phyloP scores from a whole-genome alignment of 2,113 vertebrate species.

The Garra rufa region DNA sequence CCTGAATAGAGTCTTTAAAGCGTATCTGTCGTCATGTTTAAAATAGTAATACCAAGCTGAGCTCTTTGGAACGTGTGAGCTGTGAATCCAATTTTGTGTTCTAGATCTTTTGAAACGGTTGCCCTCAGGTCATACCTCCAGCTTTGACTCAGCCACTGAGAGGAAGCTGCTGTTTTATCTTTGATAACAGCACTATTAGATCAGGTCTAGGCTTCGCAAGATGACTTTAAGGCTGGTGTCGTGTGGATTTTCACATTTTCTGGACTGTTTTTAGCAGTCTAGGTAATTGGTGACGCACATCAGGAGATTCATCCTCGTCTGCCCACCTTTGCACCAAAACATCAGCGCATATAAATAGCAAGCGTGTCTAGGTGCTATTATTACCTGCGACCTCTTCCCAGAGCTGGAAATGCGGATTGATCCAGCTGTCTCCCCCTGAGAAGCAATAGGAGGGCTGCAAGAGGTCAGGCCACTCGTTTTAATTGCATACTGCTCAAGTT shows the following conservation, averaged over 20 bases:
- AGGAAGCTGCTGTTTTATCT: conserved; percentile 32
- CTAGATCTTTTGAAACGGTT: background rate
- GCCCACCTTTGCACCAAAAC: conserved; percentile 45
- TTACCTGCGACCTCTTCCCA: conserved; percentile 53
- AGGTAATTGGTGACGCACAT: conserved; percentile 63
- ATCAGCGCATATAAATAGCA: conserved; percentile 61
- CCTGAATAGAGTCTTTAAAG: background rate
- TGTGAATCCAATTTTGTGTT: background rate
- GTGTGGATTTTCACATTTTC: conserved; percentile 45
- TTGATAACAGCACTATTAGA: background rate
- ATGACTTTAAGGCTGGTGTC: background rate
- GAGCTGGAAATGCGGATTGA: conserved; percentile 31
- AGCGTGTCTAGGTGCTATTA: conserved; percentile 43
- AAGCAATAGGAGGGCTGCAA: conserved; percentile 14
- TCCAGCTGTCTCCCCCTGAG: conserved; percentile 24
- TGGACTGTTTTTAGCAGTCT: conserved; percentile 66
- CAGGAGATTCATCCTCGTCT: conserved; percentile 38
- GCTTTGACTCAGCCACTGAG: conserved; percentile 14
- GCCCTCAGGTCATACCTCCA: conserved; percentile 4
- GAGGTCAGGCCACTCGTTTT: conserved; percentile 41
- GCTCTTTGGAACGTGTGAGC: conserved; percentile 9
- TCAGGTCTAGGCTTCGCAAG: conserved; percentile 6
- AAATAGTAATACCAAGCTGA: background rate
- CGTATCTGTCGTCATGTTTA: background rate
- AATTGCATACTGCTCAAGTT: conserved; percentile 5